Base-by-base conservation (phyloP, 2,113 vertebrate species). In the Thymallus thymallus region DNA sequence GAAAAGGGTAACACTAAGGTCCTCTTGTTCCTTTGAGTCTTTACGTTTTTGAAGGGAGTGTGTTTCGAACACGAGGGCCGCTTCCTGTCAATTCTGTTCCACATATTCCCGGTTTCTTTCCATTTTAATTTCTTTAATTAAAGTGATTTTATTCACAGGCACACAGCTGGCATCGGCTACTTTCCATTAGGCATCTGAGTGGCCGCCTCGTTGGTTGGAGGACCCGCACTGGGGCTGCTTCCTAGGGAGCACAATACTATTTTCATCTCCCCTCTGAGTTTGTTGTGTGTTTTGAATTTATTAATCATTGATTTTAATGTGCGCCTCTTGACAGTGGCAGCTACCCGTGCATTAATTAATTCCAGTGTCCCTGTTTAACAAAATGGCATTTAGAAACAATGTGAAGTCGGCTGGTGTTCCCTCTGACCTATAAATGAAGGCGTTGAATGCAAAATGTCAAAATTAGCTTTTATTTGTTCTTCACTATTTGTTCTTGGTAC, bases 241-340 rank as follows among this genome's bases (percentile, higher is more conserved):
- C 90, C 92, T 88, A 88, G 87, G 89, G 90, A 87, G 90, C 87
- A 76, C 91, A 91, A 91, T 92, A 88, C 88, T 91, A 91, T 89
- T 93, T 92, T 91, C 90, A 91, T 92, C 89, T 94, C 93, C 93
- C 93, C 89, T 90, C 91, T 92, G 93, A 93, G 90, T 93, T 93
- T 93, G 92, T 93, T 93, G 93, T 93, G 91, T 94, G 92, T 93
- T 94, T 93, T 92, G 92, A 94, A 94, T 94, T 93, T 93, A 94
- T 94, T 92, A 94, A 93, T 93, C 91, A 92, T 92, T 92, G 92
- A 93, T 94, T 94, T 94, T 92, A 92, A 93, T 93, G 92, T 82
- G 79, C 71, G 91, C 92, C 88, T 93, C 91, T 93, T 91, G 91
- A 93, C 91, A 89, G 91, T 88, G 92, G 92, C 92, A 91, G 91